Base-by-base conservation (phyloP, 1,140 invertebrate genomes). In the Melanaphis sacchari region DNA sequence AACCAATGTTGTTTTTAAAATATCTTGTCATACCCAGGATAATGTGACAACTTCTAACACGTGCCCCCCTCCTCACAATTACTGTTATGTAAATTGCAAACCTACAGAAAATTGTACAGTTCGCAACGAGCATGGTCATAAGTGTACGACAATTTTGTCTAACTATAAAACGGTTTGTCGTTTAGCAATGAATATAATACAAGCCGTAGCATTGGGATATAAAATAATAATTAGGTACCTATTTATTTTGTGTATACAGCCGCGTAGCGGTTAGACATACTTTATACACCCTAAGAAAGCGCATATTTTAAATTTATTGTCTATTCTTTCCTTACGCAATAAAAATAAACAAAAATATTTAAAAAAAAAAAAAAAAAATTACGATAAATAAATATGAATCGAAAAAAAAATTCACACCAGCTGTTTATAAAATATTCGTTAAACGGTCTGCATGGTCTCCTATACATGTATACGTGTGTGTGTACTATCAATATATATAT, bases 391-490 rank as follows among this genome's bases (percentile, higher is more conserved):
- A 84, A 84, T 40, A 85, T 11, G 24, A 26, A 40, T 84, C 38
- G 24, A 52, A 31, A 90, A 90, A 91, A 91, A 91, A 66, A 91
- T n/a, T 41, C 38, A n/a, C 40, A 40, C 54, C 41, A n/a, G n/a
- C 66, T 66, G 43, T 66, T 76, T 7, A 89, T 89, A 43, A 41
- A 91, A 91, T 76, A 91, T 81, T 91, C 54, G 90, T 91, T 91
- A 91, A 91, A 91, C 90, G 54, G 59, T 66, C 90, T n/a, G 22
- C 82, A 0, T n/a, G 46, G 43, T 46, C 8, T 88, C 15, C 2
- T 66, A 66, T 26, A 0, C 15, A 26, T 54, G 24, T 11, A 59
- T 26, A 31, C 9, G 11, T 8, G 5, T 38, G 36, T 21, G 6
- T 18, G 38, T 26, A 41, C 41, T 41, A 40, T 40, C 38, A 26